Conservation (phyloP, 2,113 vertebrate species). For the Heterochromis multidens region DNA sequence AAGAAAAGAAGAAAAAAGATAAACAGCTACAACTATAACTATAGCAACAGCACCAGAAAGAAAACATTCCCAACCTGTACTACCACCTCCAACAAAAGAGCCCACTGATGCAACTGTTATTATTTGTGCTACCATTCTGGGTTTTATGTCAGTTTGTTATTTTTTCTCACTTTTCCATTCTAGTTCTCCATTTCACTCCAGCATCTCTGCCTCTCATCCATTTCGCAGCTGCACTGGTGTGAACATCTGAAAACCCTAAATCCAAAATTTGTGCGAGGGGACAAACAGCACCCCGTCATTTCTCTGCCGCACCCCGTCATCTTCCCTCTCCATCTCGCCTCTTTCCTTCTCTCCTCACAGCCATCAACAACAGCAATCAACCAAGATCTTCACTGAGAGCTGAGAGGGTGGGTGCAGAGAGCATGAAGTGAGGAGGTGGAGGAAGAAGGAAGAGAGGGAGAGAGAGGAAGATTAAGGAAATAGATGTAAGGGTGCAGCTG, state of each 20-base stretch:
- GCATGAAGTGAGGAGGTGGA: slow-evolving; percentile 22
- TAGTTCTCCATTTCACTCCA: background rate
- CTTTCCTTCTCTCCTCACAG: slow-evolving; percentile 37
- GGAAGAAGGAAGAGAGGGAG: background rate
- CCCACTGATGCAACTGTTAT: slow-evolving; percentile 2
- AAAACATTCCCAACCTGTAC: slow-evolving; percentile 7
- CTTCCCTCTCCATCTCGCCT: slow-evolving; percentile 46
- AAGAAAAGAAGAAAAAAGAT: background rate
- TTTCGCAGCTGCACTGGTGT: slow-evolving; percentile 29
- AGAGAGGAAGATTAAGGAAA: slow-evolving; percentile 33
- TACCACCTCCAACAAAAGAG: background rate
- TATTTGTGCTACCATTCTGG: slow-evolving; percentile 22
- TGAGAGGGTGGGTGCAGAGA: slow-evolving; percentile 6
- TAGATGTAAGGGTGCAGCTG: slow-evolving; percentile 38
- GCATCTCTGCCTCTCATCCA: background rate
- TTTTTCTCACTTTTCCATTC: slow-evolving; percentile 16
- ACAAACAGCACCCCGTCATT: slow-evolving; percentile 44
- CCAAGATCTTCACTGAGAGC: slow-evolving; percentile 24
- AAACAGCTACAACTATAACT: background rate
- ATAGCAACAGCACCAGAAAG: background rate
- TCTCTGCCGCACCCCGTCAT: slow-evolving; percentile 45
- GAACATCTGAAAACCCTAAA: slow-evolving; percentile 51
- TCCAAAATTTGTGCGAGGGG: slow-evolving; percentile 32
- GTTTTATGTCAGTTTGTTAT: slow-evolving; percentile 33
- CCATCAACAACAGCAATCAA: slow-evolving; percentile 61